Base-by-base conservation (phyloP, 2,797 vertebrate species). In the Macrochelys suwanniensis region DNA sequence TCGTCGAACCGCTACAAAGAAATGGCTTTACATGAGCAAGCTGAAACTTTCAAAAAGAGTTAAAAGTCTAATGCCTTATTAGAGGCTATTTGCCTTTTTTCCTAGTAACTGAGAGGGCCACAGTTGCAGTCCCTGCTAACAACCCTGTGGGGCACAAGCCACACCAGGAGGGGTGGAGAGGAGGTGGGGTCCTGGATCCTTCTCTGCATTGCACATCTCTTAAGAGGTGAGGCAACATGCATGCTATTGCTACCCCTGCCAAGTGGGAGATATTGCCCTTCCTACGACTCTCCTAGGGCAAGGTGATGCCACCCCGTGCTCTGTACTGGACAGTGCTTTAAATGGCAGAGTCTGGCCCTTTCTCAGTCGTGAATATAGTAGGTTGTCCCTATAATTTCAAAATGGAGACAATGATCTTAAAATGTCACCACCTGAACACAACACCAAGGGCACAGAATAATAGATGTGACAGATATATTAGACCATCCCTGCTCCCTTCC, bases 1-100 rank as follows among this genome's bases (percentile, higher is more conserved):
- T 80, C 28, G 71, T n/a, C 15, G 2, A 49, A 57, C n/a, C 33
- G 25, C 37, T 80, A 84, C 89, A 96, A 95, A 90, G 90, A 42
- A 33, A 54, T 42, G 68, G 83, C 90, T 95, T 94, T 85, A 84
- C 25, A 49, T 51, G 54, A 54, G 79, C 94, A 89, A 81, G 31
- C 13, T 84, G 80, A 96, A 81, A 47, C 68, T 90, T n/a, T 68
- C 59, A 42, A 42, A 51, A 31, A 28, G 50, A 77, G 42, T 13
- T 0, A 10, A 50, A 57, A 1, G 15, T 42, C 59, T 53, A 2
- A 0, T 93, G 89, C 87, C 28, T 80, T 37, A 5, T 11, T 7
- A 26, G 59, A 11, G n/a, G 47, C 84, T 19, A 49, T 17, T 3
- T 42, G 28, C 7, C 84, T 68, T 57, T 57, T 17, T 9, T 76